phyloP scores from a whole-genome alignment of 1,140 invertebrate species.

The Sitobion miscanthi region DNA sequence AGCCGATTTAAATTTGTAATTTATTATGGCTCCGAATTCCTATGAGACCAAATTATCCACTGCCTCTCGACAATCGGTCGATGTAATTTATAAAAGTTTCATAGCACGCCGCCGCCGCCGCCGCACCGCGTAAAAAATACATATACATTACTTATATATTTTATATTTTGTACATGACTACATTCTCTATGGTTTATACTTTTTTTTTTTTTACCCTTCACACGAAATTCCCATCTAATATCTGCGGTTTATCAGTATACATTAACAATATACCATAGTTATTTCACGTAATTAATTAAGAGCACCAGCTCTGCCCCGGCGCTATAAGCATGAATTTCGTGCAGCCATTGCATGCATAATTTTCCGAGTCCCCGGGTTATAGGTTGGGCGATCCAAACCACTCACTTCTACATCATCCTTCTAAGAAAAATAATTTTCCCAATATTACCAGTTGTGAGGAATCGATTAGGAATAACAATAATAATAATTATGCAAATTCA shows the following conservation, averaged over 20 bases:
- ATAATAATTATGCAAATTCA: not conserved
- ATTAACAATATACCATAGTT: not conserved
- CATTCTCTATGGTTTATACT: not conserved
- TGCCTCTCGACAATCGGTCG: conserved; percentile 37
- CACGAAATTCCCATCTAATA: not conserved
- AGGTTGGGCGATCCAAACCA: not conserved
- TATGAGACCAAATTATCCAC: conserved; percentile 33
- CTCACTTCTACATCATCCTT: not conserved
- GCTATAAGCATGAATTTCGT: not conserved
- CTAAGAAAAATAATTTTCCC: not conserved
- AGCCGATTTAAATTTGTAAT: conserved; percentile 52
- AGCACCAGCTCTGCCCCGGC: not conserved
- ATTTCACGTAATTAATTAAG: not conserved
- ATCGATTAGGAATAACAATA: not conserved
- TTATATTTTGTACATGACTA: not conserved
- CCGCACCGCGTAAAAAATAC: not conserved
- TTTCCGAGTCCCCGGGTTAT: not conserved
- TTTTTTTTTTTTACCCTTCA: not conserved
- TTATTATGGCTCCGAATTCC: conserved; percentile 48
- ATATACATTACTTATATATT: not conserved
- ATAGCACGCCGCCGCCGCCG: not conserved
- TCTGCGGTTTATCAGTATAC: not conserved
- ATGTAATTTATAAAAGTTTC: conserved; percentile 44
- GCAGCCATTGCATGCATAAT: not conserved
- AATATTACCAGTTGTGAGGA: not conserved